Evolutionary conservation across 2,113 vertebrate species (phyloP).

Genomic region (Crotalus helleri): DNA sequence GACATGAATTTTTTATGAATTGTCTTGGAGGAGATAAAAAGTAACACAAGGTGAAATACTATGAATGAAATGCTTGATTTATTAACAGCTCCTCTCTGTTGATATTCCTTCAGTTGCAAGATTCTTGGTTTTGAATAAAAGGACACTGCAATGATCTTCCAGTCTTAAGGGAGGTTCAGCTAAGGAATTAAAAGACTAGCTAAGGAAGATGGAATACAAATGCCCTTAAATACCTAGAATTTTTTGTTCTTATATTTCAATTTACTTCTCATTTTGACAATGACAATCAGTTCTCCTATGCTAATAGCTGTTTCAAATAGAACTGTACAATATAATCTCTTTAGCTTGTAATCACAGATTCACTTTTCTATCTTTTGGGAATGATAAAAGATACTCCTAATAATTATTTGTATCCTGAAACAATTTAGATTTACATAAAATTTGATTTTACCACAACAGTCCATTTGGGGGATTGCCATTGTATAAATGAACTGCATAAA

Average conservation of each 20-base stretch:
- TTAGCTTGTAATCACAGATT: not conserved
- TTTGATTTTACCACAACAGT: not conserved
- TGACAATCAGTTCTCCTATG: not conserved
- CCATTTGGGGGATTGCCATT: not conserved
- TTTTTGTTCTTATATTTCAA: not conserved
- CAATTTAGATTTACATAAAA: not conserved
- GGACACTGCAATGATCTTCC: not conserved
- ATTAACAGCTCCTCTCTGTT: not conserved
- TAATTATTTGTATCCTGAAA: not conserved
- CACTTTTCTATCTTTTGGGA: not conserved
- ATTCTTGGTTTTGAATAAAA: constrained; percentile 1
- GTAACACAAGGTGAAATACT: not conserved
- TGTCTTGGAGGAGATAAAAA: constrained; percentile 15
- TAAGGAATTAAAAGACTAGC: not conserved
- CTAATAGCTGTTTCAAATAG: not conserved
- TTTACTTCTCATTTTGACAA: not conserved
- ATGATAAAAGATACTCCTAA: not conserved
- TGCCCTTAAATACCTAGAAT: not conserved
- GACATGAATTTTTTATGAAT: constrained; percentile 19
- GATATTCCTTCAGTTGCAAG: not conserved
- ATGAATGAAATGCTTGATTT: constrained; percentile 15
- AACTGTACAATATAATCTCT: not conserved
- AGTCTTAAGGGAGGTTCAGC: not conserved
- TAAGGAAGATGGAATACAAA: not conserved
- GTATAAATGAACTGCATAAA: not conserved